phyloP scores from a whole-genome alignment of 2,888 invertebrate species.

The Hartigia nigra region DNA sequence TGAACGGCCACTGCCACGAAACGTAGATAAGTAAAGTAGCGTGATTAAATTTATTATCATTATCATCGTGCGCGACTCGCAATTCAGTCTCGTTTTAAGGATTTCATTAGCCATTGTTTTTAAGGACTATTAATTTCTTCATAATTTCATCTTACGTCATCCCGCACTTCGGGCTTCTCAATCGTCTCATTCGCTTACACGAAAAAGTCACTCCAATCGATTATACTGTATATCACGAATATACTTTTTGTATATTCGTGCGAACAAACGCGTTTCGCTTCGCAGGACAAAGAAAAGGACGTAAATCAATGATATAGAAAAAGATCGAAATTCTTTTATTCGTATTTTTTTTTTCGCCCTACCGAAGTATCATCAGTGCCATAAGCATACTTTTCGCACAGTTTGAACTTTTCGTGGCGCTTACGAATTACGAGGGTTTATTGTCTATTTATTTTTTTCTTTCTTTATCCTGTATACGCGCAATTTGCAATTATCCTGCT shows the following conservation, averaged over 20 bases:
- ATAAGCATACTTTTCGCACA: background rate
- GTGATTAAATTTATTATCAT: background rate
- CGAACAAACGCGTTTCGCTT: constrained; percentile 18
- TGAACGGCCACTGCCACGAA: constrained; percentile 4
- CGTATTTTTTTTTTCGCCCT: background rate
- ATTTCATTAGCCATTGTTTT: background rate
- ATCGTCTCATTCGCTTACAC: background rate
- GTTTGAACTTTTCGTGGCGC: background rate
- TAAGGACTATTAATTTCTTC: background rate
- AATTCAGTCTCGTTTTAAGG: background rate
- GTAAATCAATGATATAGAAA: background rate
- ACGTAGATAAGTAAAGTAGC: background rate
- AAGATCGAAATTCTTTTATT: background rate
- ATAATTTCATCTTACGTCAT: background rate
- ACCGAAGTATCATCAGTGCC: background rate
- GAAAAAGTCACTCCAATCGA: background rate
- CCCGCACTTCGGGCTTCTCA: background rate
- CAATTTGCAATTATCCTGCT: background rate
- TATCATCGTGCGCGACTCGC: background rate
- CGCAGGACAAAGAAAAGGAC: constrained; percentile 12
- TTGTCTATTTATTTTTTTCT: background rate
- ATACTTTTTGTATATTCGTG: constrained; percentile 17
- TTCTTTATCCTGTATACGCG: background rate
- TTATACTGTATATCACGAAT: background rate
- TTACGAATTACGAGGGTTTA: background rate